Percentiles rank a stretch among this genome's conserved stretches.
phyloP scores from a whole-genome alignment of 2,113 vertebrate genomes.

The Caranx melampygus region DNA sequence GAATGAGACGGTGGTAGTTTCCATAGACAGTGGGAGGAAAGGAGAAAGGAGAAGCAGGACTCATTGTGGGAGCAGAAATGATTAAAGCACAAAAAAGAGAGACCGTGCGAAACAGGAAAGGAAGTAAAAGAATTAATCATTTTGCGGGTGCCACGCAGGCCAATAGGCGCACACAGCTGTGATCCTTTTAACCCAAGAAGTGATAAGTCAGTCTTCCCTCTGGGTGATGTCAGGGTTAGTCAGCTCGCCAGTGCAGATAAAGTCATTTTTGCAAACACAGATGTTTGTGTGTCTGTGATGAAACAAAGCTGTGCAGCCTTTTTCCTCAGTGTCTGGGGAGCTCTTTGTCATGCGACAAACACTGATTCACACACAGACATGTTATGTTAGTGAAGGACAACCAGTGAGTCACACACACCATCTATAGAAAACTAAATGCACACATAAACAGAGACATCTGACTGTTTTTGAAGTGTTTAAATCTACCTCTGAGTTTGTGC shows the following conservation, averaged over 20 bases:
- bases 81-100: not conserved
- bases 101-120: not conserved
- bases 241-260: slow-evolving; percentile 36
- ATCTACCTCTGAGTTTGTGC: not conserved
- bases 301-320: slow-evolving; percentile 19
- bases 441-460: not conserved
- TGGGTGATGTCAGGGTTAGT: slow-evolving; percentile 67
- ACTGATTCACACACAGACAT: slow-evolving; percentile 52
- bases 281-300: slow-evolving; percentile 30
- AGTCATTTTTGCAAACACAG: slow-evolving; percentile 20
- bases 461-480: not conserved
- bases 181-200: not conserved
- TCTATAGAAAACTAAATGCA: not conserved
- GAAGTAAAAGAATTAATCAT: slow-evolving; percentile 32
- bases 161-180: slow-evolving; percentile 32
- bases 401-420: slow-evolving; percentile 22
- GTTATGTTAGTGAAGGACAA: slow-evolving; percentile 26
- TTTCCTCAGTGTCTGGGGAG: slow-evolving; percentile 22
- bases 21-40: not conserved
- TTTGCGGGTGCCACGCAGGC: not conserved
- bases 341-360: not conserved
- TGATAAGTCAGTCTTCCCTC: slow-evolving; percentile 47
- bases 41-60: not conserved
- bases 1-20: not conserved
- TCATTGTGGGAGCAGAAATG: not conserved